Evolutionary conservation across 2,888 invertebrate genomes (phyloP), one percentile per base, ranked within the genome.

Genomic region (Anoplius nigerrimus): DNA sequence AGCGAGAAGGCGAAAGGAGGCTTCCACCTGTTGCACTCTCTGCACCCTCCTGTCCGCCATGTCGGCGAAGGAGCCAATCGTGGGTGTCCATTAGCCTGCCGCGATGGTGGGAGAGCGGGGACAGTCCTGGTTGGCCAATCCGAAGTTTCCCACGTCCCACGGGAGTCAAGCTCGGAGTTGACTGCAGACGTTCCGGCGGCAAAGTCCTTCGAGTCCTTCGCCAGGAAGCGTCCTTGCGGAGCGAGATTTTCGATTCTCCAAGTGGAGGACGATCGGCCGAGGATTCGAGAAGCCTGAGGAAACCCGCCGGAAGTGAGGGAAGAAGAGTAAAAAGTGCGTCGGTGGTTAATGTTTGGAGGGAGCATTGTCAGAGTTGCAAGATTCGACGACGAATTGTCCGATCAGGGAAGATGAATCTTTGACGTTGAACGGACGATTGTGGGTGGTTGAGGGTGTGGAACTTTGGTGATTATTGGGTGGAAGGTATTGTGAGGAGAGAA

Each of bases 21-120:
- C 57, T 75, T 83, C 82, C 84, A 88, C 88, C 88, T 88, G 88
- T 88, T 88, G 88, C 86, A 63, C 68, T 55, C 27, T 66, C 68
- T 71, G 66, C 75, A 75, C 80, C 76, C 76, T 59, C 34, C 72
- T 69, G 75, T 81, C 84, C 86, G 88, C 88, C 88, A 88, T 88
- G 84, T 83, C 86, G 72, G 43, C 70, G 66, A 73, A 78, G 59
- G 78, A 80, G 75, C 88, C 88, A 87, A 88, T 88, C 75, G 79
- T 74, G 72, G 65, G 59, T 69, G 72, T 67, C 78, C 71, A 80
- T 82, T 76, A 79, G 75, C 71, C 66, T 60, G 20, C 56, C 34
- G 42, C 42, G 52, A 71, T 80, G 74, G 87, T 86, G 87, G 87
- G 87, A 82, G 78, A 66, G 54, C 71, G 73, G 72, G 73, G 69